Percentiles rank a stretch among this genome's conserved stretches.
Conservation (phyloP, 2,888 invertebrate genomes). For the Campopleginae sp. region DNA sequence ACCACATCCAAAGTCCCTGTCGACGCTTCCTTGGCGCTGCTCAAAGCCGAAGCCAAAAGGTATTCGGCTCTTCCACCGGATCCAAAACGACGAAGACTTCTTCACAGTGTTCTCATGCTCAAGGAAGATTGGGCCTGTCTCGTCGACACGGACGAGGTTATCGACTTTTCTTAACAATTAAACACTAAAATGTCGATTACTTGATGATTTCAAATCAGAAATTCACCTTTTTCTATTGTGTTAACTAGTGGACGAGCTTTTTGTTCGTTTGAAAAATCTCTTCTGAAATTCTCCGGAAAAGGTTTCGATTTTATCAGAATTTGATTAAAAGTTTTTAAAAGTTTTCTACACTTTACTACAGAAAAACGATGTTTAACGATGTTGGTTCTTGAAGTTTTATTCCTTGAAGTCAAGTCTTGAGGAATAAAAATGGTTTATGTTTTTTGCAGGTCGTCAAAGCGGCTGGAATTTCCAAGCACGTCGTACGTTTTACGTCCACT, state of each 20-base stretch:
- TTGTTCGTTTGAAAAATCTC: no score
- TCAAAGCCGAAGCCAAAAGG: slow-evolving; percentile 92
- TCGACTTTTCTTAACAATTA: neutral
- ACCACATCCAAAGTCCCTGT: slow-evolving; percentile 95
- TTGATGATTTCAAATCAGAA: neutral
- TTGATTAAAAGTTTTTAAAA: no score
- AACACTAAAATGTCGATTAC: neutral
- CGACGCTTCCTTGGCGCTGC: slow-evolving; percentile 92
- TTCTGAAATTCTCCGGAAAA: no score
- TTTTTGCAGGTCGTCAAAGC: slow-evolving; percentile 87
- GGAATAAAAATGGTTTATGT: neutral
- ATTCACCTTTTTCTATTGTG: no score
- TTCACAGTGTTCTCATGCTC: slow-evolving; percentile 96
- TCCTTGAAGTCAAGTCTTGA: neutral
- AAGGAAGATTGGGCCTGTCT: slow-evolving; percentile 94
- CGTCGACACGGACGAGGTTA: slow-evolving; percentile 94
- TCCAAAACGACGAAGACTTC: slow-evolving; percentile 93
- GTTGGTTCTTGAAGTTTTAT: neutral
- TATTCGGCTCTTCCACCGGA: slow-evolving; percentile 94
- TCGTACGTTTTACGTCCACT: slow-evolving; percentile 92
- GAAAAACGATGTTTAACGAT: no score
- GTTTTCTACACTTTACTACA: no score
- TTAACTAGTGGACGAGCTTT: no score
- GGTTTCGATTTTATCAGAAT: no score
- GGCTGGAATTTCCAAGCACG: slow-evolving; percentile 87